A percentile compares a stretch with the other conserved stretches of the same genome.
Evolutionary conservation across 2,888 invertebrate species (phyloP).

Genomic region (Elmis aenea): DNA sequence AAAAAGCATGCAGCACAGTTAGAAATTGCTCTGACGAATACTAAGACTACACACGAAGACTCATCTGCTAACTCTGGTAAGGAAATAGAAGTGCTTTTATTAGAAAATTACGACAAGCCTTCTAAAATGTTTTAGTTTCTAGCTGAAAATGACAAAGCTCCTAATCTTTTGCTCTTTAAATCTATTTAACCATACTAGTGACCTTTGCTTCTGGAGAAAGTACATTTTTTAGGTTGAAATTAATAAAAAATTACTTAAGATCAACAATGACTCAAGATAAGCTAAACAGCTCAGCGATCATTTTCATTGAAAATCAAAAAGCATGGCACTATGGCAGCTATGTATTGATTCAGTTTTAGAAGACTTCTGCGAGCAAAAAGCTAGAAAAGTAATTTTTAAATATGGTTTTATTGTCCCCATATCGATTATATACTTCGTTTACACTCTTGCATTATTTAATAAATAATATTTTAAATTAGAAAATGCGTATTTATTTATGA

Average conservation of each 20-base stretch:
- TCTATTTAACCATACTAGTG: background rate
- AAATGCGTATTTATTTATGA: too few species aligned
- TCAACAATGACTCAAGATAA: background rate
- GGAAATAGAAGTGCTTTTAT: background rate
- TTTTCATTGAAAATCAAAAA: background rate
- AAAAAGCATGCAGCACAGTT: conserved; percentile 1
- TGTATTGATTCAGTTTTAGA: background rate
- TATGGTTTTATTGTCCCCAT: too few species aligned
- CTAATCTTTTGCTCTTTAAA: background rate
- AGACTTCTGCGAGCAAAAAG: background rate
- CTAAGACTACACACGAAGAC: background rate
- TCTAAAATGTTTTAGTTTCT: background rate
- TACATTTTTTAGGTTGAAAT: background rate
- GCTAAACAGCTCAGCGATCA: background rate
- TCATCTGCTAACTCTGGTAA: background rate
- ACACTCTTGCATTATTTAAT: too few species aligned
- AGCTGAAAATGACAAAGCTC: background rate
- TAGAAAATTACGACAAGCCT: background rate
- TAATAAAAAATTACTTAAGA: background rate
- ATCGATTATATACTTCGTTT: too few species aligned
- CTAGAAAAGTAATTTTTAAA: too few species aligned
- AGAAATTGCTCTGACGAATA: conserved; percentile 2
- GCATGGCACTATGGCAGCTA: background rate
- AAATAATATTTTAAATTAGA: too few species aligned
- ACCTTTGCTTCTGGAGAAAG: background rate